Evolutionary conservation across 2,888 invertebrate species (phyloP).

Genomic region (Liposcelis brunnea): DNA sequence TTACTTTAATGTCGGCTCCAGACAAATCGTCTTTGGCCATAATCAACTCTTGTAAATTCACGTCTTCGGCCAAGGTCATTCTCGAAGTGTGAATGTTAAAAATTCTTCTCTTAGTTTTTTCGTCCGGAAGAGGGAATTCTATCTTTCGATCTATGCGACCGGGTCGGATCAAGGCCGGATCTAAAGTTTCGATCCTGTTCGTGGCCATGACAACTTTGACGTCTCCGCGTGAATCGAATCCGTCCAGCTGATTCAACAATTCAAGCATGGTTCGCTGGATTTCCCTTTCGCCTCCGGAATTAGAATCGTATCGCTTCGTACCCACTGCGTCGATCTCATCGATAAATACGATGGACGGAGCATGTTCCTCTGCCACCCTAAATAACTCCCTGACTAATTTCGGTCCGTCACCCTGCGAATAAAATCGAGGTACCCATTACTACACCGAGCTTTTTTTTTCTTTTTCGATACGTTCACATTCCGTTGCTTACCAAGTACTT

Average conservation of each 20-base stretch:
- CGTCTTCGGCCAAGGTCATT: conserved; percentile 95
- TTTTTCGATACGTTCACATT: conserved; percentile 11
- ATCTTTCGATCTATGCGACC: conserved; percentile 99
- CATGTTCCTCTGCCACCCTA: conserved; percentile 98
- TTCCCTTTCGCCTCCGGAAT: conserved; percentile 97
- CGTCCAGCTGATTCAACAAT: conserved; percentile 93
- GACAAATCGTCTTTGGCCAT: conserved; percentile 99
- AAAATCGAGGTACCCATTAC: too few species aligned
- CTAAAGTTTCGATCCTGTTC: conserved; percentile 94
- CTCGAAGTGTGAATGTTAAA: conserved; percentile 97
- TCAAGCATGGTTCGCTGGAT: conserved; percentile 99
- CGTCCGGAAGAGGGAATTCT: conserved; percentile 97
- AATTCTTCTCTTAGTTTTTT: conserved; percentile 92
- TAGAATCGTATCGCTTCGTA: conserved; percentile 96
- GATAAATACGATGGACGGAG: conserved; percentile 98
- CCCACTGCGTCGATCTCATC: conserved; percentile 99
- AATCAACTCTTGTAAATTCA: conserved; percentile 90
- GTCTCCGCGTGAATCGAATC: conserved; percentile 91
- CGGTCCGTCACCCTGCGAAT: conserved; percentile 80
- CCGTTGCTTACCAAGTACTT: conserved; percentile 86
- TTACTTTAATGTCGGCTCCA: conserved; percentile 85
- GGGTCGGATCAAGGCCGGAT: conserved; percentile 95
- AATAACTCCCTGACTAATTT: conserved; percentile 95
- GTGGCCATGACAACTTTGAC: conserved; percentile 97
- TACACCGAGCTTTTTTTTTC: neutral